Evolutionary conservation across 2,797 vertebrate species (phyloP).

Genomic region (Sitta carolinensis): DNA sequence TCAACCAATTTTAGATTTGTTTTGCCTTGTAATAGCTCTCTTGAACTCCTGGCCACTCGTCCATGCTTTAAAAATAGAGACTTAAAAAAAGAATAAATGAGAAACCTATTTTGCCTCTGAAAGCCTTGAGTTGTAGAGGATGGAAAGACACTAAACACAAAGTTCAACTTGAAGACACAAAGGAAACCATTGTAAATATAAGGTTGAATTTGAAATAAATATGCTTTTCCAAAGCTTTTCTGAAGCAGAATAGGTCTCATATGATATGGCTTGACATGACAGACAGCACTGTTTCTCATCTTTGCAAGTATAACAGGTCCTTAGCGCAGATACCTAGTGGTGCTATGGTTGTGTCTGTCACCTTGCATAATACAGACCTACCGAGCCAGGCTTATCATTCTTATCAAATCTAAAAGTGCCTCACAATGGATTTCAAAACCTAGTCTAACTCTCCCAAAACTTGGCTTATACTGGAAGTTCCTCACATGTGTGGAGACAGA

Average conservation of each 20-base stretch:
- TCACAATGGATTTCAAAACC: neutral
- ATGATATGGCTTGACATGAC: neutral
- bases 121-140: neutral
- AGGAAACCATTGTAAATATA: neutral
- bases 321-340: rapidly evolving
- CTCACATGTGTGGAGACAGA: neutral
- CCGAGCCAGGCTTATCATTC: neutral
- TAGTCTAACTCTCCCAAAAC: neutral
- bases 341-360: neutral
- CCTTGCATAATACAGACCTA: neutral
- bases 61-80: neutral
- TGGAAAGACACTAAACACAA: neutral
- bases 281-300: neutral
- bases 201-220: neutral
- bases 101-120: neutral
- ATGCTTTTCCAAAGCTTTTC: neutral
- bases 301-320: neutral
- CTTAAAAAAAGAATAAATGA: neutral
- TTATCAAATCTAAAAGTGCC: neutral
- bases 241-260: neutral
- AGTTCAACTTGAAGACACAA: neutral
- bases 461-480: neutral
- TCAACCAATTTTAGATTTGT: neutral
- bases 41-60: neutral
- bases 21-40: neutral